phyloP scores from a whole-genome alignment of 2,797 vertebrate genomes.

The Naso thynnoides region DNA sequence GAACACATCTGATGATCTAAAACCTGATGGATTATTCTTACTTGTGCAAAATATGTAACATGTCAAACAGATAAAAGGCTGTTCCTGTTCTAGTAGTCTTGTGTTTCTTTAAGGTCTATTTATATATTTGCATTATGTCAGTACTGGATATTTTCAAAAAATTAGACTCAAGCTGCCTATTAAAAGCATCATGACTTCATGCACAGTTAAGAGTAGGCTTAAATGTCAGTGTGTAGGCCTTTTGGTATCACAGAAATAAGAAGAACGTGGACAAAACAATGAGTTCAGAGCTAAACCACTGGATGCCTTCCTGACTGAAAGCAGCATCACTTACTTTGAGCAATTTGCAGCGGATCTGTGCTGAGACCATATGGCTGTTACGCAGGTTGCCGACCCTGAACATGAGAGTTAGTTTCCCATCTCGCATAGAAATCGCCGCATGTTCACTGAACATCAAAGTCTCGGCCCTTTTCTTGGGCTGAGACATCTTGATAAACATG shows the following conservation, averaged over 20 bases:
- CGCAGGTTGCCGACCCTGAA: slow-evolving; percentile 98
- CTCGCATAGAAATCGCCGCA: slow-evolving; percentile 96
- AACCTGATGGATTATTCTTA: slow-evolving; percentile 5
- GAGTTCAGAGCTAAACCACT: not conserved
- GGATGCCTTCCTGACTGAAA: slow-evolving; percentile 8
- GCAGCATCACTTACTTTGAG: slow-evolving; percentile 91
- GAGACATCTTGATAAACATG: slow-evolving; percentile 99
- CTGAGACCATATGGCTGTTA: slow-evolving; percentile 99
- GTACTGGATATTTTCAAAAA: not conserved
- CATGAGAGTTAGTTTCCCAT: slow-evolving; percentile 98
- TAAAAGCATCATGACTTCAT: not conserved
- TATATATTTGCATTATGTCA: not conserved
- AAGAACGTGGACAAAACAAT: slow-evolving; percentile 11
- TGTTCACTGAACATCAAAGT: slow-evolving; percentile 98
- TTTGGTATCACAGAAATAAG: not conserved
- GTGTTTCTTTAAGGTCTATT: not conserved
- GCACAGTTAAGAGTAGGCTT: slow-evolving; percentile 32
- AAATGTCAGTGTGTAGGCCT: slow-evolving; percentile 43
- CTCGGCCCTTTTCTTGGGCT: slow-evolving; percentile 98
- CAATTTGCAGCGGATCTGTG: slow-evolving; percentile 99
- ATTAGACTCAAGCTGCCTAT: slow-evolving; percentile 9
- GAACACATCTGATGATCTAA: not conserved
- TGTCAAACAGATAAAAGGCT: not conserved
- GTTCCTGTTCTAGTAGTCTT: not conserved
- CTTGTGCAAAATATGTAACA: not conserved